These are phyloP conservation scores for Lithophane leautieri DNA, from an alignment of 2,888 invertebrate genomes.

Conservation along the genomic window DNA sequence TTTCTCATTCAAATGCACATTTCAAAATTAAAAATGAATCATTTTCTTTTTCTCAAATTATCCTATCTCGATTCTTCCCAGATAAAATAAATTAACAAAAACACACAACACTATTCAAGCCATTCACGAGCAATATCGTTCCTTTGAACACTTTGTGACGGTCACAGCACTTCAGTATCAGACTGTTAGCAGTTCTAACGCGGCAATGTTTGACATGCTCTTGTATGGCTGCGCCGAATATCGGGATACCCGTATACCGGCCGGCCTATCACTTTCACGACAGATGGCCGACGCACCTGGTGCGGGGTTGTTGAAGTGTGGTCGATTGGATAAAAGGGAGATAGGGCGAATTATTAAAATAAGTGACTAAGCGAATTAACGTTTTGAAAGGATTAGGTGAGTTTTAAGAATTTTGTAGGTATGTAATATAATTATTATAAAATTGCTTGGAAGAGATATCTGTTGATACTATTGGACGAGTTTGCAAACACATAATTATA, in stretches of 20 bases:
- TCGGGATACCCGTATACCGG: background rate
- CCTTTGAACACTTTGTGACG: constrained; percentile 7
- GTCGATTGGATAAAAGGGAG: background rate
- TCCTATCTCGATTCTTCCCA: background rate
- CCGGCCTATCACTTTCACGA: constrained; percentile 28
- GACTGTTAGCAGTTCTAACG: constrained; percentile 18
- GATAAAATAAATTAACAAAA: background rate
- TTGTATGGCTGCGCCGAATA: constrained; percentile 24
- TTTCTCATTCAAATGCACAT: background rate
- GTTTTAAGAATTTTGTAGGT: background rate
- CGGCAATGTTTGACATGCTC: constrained; percentile 33
- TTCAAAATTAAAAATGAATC: background rate
- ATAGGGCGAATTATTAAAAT: background rate
- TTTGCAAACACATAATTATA: background rate
- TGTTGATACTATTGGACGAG: background rate
- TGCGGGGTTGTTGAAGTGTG: background rate
- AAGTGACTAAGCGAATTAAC: background rate
- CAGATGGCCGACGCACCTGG: constrained; percentile 50
- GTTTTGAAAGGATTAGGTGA: background rate
- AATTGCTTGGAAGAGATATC: background rate
- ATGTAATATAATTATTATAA: background rate
- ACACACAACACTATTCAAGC: background rate
- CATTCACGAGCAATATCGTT: constrained; percentile 2
- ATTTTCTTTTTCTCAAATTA: background rate
- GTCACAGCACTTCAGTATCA: background rate